A percentile compares a stretch with the other conserved stretches of the same genome.
Evolutionary conservation across 2,797 vertebrate genomes (phyloP).

Genomic region (Cygnus olor): DNA sequence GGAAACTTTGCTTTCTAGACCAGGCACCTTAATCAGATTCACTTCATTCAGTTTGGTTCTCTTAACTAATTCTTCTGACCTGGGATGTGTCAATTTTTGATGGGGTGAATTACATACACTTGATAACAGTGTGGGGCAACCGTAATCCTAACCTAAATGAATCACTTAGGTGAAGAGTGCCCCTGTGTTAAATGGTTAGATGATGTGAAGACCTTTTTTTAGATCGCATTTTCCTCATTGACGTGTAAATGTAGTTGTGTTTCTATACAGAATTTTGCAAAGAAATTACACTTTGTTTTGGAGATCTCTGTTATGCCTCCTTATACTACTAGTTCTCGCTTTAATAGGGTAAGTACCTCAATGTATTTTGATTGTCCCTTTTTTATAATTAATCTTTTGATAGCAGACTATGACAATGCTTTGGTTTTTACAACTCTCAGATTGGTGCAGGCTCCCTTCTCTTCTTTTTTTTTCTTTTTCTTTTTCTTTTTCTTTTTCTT

Average conservation of each 20-base stretch:
- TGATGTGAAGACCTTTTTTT: neutral
- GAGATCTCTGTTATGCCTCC: neutral
- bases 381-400: neutral
- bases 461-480: no score
- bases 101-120: neutral
- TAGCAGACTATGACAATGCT: neutral
- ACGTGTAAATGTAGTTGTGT: neutral
- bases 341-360: neutral
- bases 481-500: no score
- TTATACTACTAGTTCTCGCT: neutral
- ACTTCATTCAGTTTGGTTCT: neutral
- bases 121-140: neutral
- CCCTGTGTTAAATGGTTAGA: neutral
- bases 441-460: neutral
- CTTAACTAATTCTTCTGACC: neutral
- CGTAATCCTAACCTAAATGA: neutral
- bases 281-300: neutral
- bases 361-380: neutral
- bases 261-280: neutral
- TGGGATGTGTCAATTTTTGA: neutral
- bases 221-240: neutral
- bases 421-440: neutral
- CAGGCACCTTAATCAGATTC: neutral
- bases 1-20: neutral
- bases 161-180: neutral